A percentile compares a stretch with the other conserved stretches of the same genome.
These are phyloP conservation scores for Grallaria varia DNA, from an alignment of 2,113 vertebrate genomes.

Conservation along the genomic window DNA sequence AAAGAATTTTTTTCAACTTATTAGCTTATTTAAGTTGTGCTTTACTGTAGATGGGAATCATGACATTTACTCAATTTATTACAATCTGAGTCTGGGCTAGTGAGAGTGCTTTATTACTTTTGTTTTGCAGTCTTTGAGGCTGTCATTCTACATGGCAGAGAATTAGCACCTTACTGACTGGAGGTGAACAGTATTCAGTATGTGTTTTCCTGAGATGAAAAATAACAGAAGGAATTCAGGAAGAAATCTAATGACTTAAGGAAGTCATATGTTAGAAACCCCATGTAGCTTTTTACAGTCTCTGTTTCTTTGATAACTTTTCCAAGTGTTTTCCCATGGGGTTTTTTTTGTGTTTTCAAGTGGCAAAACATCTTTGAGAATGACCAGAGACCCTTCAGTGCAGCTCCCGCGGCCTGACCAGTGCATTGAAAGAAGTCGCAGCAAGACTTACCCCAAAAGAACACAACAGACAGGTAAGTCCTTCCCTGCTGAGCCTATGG, in stretches of 20 bases:
- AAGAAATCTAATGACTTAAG: neutral
- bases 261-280: neutral
- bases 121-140: neutral
- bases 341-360: conserved; percentile 66
- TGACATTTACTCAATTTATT: neutral
- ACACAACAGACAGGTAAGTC: conserved; percentile 73
- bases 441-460: conserved; percentile 89
- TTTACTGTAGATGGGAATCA: neutral
- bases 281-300: neutral
- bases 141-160: neutral
- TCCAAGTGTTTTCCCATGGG: neutral
- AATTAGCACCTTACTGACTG: neutral
- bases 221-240: neutral
- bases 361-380: conserved; percentile 80
- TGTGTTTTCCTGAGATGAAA: neutral
- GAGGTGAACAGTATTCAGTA: neutral
- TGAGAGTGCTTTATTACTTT: neutral
- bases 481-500: neutral
- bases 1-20: neutral
- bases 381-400: conserved; percentile 79
- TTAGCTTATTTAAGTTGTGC: neutral
- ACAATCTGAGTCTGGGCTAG: neutral
- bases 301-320: neutral
- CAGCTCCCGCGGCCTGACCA: conserved; percentile 83
- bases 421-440: conserved; percentile 80